These are phyloP conservation scores for Zoanthus sansibaricus DNA, from an alignment of 92 coral and sea anemone species.

Conservation along the genomic window DNA sequence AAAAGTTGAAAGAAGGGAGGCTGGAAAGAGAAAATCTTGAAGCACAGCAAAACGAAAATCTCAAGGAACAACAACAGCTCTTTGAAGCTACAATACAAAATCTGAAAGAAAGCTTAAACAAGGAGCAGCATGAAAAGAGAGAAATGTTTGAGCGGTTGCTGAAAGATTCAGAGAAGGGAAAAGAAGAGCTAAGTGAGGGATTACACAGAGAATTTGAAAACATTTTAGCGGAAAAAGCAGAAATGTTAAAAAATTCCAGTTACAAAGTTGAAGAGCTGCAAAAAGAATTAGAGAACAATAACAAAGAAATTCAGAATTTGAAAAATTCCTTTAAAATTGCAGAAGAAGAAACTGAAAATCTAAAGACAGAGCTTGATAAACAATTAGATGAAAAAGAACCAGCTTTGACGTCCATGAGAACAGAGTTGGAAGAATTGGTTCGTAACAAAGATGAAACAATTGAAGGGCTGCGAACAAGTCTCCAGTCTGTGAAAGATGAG, in stretches of 20 bases:
- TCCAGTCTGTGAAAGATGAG: slow-evolving; percentile 64
- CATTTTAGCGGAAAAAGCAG: slow-evolving; percentile 59
- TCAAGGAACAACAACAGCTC: slow-evolving; percentile 18
- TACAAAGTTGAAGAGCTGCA: slow-evolving; percentile 27
- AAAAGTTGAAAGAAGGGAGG: slow-evolving; percentile 56
- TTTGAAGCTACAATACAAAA: slow-evolving; percentile 52
- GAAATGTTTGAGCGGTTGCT: slow-evolving; percentile 80
- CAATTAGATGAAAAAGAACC: slow-evolving; percentile 51
- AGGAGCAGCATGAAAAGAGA: slow-evolving; percentile 67
- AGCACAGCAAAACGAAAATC: slow-evolving; percentile 37
- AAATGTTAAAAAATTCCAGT: slow-evolving; percentile 43
- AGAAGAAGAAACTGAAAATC: slow-evolving; percentile 34
- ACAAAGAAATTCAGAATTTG: slow-evolving; percentile 35
- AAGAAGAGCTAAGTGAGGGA: slow-evolving; percentile 69
- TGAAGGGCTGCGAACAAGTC: slow-evolving; percentile 39
- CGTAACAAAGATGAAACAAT: slow-evolving; percentile 46
- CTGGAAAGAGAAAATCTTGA: slow-evolving; percentile 60
- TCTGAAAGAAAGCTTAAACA: slow-evolving; percentile 66
- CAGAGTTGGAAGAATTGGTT: slow-evolving; percentile 57
- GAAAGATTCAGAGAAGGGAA: slow-evolving; percentile 69
- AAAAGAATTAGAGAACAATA: slow-evolving; percentile 20
- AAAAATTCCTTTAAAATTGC: slow-evolving; percentile 33
- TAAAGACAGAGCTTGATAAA: slow-evolving; percentile 39
- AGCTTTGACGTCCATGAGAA: slow-evolving; percentile 47
- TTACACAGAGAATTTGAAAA: slow-evolving; percentile 61